Evolutionary conservation across 2,888 invertebrate species (phyloP), one percentile per base, ranked within the genome.

Genomic region (Pemphredon lugubris): DNA sequence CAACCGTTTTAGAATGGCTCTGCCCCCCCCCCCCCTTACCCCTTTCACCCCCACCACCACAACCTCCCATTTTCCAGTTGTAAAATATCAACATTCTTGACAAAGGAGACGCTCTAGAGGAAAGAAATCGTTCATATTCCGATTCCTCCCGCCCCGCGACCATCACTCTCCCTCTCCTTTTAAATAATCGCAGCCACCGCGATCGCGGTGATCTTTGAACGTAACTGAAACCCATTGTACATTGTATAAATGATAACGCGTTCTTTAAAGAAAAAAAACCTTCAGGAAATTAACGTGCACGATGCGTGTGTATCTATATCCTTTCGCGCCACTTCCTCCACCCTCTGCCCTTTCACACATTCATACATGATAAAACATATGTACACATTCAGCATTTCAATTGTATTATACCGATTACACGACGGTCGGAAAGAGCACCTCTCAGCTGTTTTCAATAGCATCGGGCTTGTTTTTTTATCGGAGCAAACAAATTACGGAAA

Each of bases 201-300:
- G 72, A 75, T 71, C 83, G 83, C 83, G 86, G 79, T 83, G 50
- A 82, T 74, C 77, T 83, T 86, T 84, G 84, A 88, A 87, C 84
- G 84, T 86, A 83, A 84, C 83, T 77, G 84, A 84, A 75, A 66
- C 78, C 82, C 83, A 86, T 86, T 89, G 88, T 89, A 89, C 83
- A 89, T 89, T 89, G 86, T 88, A 88, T 85, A 89, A 88, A 88
- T 83, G 83, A 83, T 83, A 81, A 84, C 82, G 79, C 77, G 73
- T 68, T 77, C 75, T 68, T 72, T 55, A 18, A 30, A 60, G 42
- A 48, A 65, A 67, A 60, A 60, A 48, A 54, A 60, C 16, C 50
- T 57, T 76, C 68, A 69, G 63, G 53, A 73, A 73, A 63, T 73
- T 42, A 60, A 67, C 53, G 44, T 69, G 77, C 77, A 77, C 70